Base-by-base conservation (phyloP, 2,797 vertebrate genomes). In the Corythornis leucogaster region DNA sequence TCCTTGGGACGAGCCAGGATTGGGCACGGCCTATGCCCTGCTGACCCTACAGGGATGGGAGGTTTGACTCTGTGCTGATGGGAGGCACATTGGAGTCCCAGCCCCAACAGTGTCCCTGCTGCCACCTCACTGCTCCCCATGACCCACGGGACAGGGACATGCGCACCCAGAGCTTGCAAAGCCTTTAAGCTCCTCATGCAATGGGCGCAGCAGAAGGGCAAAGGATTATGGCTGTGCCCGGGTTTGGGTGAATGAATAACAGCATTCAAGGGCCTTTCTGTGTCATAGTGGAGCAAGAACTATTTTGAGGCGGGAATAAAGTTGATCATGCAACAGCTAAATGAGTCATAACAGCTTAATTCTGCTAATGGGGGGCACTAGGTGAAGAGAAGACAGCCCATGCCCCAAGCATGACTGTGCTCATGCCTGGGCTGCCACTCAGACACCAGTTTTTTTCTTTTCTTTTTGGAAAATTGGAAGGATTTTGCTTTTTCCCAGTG, bases 141-240 rank as follows among this genome's bases (percentile, higher is more conserved):
- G 12, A 38, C 66, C 85, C 8, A 7, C 1, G 54, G 57, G 17
- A 58, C 0, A 1, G 59, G 91, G 69, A 85, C 77, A 25, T 3
- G 2, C 0, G 0, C n/a, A 5, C 5, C 58, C 24, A 20, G 77
- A 63, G 69, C 89, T 11, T 5, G 35, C 77, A 77, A 80, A 94
- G 86, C 86, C 83, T 80, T 93, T 85, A 87, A 95, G 92, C 92
- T 85, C 50, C 75, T 92, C 80, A 83, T 45, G 94, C 3, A 51
- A 74, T n/a, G 85, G 90, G 62, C 0, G 0, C 68, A 75, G 59
- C 90, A 84, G 87, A 89, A 92, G 94, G 87, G 40, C 0, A 2
- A 18, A 46, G 90, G 90, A 89, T 94, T 92, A 86, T 2, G 30
- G 4, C 33, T 57, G 73, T 35, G 61, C 57, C 66, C 0, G 61